Evolutionary conservation across 2,888 invertebrate species (phyloP), one percentile per base, ranked within the genome.

Genomic region (Nymphalis urticae): DNA sequence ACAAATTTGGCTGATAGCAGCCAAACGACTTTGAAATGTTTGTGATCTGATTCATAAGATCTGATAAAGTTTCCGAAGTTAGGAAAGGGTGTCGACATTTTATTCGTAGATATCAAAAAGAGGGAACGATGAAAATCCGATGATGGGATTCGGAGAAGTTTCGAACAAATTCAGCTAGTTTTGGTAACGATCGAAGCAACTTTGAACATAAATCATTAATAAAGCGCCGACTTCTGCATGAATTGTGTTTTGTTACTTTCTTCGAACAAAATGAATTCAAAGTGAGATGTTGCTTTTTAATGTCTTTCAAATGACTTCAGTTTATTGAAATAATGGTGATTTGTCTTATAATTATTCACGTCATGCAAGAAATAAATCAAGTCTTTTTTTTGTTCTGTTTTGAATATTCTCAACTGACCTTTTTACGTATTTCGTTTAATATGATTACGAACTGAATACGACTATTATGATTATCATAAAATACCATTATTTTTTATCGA

Each of bases 91-190:
- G 69, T 69, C 64, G 64, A 66, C 69, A 64, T 69, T 72, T 66
- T 64, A 69, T 51, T 58, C 66, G 69, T 51, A 66, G 69, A 69
- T 69, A 64, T 69, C 71, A 66, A 66, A 66, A 64, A 61, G 53
- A 66, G 68, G 54, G 69, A 66, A 64, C 71, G 66, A 54, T 62
- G 69, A 69, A 69, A 69, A 69, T 61, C 64, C 69, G 61, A 72
- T 69, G 69, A 69, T 62, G 64, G 48, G 51, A 64, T 48, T 64
- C 53, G 54, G 53, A 36, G 69, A 72, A 72, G 69, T 69, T 69
- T 69, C 42, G 42, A 66, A 69, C 66, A 69, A 72, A 69, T 72
- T 71, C 71, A 71, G 66, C 69, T 69, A 69, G 71, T 69, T 69
- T 69, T 64, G 59, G 53, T 60, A 66, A 48, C 64, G 64, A 64